These are phyloP conservation scores for Drosophila pseudotakahashii DNA, from an alignment of 2,888 invertebrate genomes.

Conservation along the genomic window DNA sequence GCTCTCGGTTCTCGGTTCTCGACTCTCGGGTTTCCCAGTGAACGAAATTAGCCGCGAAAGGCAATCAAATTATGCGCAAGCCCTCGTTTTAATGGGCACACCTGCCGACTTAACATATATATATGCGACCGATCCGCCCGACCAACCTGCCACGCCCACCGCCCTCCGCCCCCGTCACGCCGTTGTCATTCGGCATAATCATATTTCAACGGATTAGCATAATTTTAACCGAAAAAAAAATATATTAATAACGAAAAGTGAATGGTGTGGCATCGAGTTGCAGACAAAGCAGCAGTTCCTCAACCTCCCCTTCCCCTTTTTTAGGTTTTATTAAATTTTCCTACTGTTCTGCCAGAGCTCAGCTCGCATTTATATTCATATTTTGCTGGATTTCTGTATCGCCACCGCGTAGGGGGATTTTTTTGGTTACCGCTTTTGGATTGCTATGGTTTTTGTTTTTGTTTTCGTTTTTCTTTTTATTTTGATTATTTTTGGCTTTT, in stretches of 20 bases:
- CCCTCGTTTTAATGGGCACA: slow-evolving; percentile 40
- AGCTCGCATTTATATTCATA: slow-evolving; percentile 70
- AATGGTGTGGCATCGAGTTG: slow-evolving; percentile 62
- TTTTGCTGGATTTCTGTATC: slow-evolving; percentile 42
- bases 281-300: slow-evolving; percentile 19
- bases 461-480: slow-evolving; percentile 17
- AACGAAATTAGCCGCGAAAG: slow-evolving; percentile 72
- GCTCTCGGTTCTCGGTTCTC: slow-evolving; percentile 14
- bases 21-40: slow-evolving; percentile 8
- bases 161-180: slow-evolving; percentile 53
- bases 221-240: slow-evolving; percentile 71
- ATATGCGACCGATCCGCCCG: slow-evolving; percentile 16
- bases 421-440: slow-evolving; percentile 24
- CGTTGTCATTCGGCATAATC: slow-evolving; percentile 79
- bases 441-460: slow-evolving; percentile 22
- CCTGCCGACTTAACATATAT: slow-evolving; percentile 28
- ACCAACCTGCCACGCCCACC: slow-evolving; percentile 8
- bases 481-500: slow-evolving; percentile 27
- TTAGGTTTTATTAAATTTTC: slow-evolving; percentile 65
- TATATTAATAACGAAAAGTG: slow-evolving; percentile 82
- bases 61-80: slow-evolving; percentile 74
- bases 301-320: neutral
- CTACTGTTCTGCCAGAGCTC: slow-evolving; percentile 56
- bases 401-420: slow-evolving; percentile 55
- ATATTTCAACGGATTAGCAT: slow-evolving; percentile 82